Percentiles rank a stretch among this genome's conserved stretches.
Evolutionary conservation across 2,888 invertebrate genomes (phyloP).

Genomic region (Cryptophagus acutangulus): DNA sequence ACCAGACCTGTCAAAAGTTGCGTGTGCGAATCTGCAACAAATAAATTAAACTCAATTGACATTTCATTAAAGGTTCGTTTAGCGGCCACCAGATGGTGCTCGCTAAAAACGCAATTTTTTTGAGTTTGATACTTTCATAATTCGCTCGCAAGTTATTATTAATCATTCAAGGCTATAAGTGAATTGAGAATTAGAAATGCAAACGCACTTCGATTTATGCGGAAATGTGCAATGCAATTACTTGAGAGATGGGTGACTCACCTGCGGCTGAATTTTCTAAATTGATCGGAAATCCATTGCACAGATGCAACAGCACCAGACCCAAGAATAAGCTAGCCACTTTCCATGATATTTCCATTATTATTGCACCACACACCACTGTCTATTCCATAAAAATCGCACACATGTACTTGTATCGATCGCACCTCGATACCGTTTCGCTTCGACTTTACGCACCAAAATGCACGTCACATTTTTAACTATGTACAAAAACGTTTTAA

Average conservation of each 20-base stretch:
- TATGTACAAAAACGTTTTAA: too few relatives aligned
- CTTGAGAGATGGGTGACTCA: conserved; percentile 45
- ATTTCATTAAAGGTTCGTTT: conserved; percentile 1
- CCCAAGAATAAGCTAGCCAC: conserved; percentile 39
- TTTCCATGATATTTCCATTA: conserved; percentile 42
- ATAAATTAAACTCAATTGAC: neutral
- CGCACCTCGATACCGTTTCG: too few relatives aligned
- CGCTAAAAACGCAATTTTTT: too few relatives aligned
- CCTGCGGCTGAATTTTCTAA: conserved; percentile 44
- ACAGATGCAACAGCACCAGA: conserved; percentile 42
- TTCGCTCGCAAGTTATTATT: too few relatives aligned
- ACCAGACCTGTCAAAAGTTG: conserved; percentile 43
- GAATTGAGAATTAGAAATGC: neutral
- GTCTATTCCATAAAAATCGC: too few relatives aligned
- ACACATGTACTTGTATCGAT: too few relatives aligned
- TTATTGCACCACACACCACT: too few relatives aligned
- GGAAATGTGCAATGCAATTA: too few relatives aligned
- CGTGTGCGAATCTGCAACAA: conserved; percentile 40
- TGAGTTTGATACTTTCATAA: too few relatives aligned
- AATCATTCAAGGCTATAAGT: neutral
- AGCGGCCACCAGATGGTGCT: too few relatives aligned
- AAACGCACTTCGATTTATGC: neutral
- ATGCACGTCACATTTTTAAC: too few relatives aligned
- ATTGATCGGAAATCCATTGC: conserved; percentile 46
- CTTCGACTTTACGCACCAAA: neutral